Conservation (phyloP, 2,113 vertebrate species). For the Nicator chloris region DNA sequence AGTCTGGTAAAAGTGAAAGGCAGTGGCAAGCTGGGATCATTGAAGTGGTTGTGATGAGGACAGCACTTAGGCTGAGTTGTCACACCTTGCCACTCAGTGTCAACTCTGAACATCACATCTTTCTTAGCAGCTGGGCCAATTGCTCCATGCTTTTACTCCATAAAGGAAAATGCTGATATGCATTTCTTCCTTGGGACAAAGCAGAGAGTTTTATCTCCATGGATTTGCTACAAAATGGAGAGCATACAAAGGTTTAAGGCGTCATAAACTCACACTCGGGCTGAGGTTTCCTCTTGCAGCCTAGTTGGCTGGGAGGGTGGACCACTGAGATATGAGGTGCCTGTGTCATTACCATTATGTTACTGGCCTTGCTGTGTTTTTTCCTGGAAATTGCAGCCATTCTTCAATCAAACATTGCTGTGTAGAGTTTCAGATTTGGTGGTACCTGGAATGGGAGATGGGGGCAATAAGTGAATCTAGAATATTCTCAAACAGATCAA, state of each 20-base stretch:
- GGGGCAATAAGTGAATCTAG: background rate
- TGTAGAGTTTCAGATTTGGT: background rate
- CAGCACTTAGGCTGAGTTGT: background rate
- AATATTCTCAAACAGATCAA: background rate
- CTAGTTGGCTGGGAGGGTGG: background rate
- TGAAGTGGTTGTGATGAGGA: background rate
- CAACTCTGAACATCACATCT: background rate
- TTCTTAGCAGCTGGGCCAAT: background rate
- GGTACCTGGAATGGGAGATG: background rate
- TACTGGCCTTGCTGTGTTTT: background rate
- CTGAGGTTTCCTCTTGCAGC: background rate
- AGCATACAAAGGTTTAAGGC: background rate
- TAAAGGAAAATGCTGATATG: background rate
- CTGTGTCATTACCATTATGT: background rate
- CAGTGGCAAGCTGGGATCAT: background rate
- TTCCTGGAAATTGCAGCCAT: background rate
- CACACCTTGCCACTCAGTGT: background rate
- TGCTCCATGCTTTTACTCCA: fast-evolving
- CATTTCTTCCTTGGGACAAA: background rate
- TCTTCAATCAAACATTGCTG: background rate
- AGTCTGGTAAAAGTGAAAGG: background rate
- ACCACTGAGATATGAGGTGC: background rate
- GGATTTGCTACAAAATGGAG: background rate
- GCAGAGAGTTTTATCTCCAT: background rate
- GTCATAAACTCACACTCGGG: background rate